Base-by-base conservation (phyloP, 2,113 vertebrate species). In the Ammodytes marinus region DNA sequence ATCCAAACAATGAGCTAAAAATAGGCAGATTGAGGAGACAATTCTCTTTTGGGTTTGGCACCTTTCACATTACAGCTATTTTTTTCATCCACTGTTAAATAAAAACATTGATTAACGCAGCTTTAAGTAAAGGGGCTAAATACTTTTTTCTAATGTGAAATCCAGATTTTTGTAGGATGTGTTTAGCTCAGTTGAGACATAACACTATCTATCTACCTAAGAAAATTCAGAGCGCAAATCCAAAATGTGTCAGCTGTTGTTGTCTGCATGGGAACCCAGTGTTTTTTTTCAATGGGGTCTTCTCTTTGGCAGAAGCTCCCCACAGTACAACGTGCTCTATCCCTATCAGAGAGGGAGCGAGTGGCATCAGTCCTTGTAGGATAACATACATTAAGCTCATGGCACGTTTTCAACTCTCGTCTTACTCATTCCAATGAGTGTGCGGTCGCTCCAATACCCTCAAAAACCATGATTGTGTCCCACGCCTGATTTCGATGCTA, bases 401-500 rank as follows among this genome's bases (percentile, higher is more conserved):
- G 37, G 78, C 74, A 39, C 46, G 47, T 47, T 69, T 69, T 81
- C 79, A 70, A 74, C 60, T 80, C 69, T 40, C 79, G 75, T 80
- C 73, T 13, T 53, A 84, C 74, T 71, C 69, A 74, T 72, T 82
- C 63, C 58, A 75, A 43, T 46, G 39, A 17, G 50, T 85, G 68
- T 40, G 40, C 65, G 7, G 27, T n/a, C 69, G 73, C 65, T 71
- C 74, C 64, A 39, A 60, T 54, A 64, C 55, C 80, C 54, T 66
- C 59, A 11, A 69, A 64, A 76, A 60, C 60, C 69, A n/a, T 60
- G 83, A 86, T 71, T 71, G 86, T 79, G 68, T 89, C 88, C 77
- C 69, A 86, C 77, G 83, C 83, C 64, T 86, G 86, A 90, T 88
- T 92, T 86, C 82, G 77, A 65, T 42, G 67, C 80, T 87, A 92